Conservation (phyloP, 2,888 invertebrate genomes). For the Holacanthella duospinosa region DNA sequence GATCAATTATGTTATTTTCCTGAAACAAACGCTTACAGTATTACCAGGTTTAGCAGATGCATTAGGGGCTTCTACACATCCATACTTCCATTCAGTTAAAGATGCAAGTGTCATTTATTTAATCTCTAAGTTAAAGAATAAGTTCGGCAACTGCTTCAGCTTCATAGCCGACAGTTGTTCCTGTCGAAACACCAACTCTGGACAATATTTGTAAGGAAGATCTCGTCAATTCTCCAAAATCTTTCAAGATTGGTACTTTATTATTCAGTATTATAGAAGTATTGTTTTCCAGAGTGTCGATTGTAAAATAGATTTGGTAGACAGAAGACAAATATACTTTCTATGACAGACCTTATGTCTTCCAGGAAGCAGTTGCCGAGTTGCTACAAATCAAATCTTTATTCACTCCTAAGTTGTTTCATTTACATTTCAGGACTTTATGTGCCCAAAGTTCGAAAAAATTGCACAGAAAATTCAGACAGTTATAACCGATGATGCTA, state of each 20-base stretch:
- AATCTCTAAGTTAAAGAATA: too few relatives aligned
- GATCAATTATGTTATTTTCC: constrained; percentile 61
- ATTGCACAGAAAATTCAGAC: constrained; percentile 47
- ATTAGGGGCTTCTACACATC: constrained; percentile 47
- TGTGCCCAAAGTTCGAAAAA: constrained; percentile 43
- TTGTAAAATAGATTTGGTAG: background rate
- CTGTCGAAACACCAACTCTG: too few relatives aligned
- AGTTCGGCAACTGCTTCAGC: background rate
- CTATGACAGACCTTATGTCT: background rate
- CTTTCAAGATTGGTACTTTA: too few relatives aligned
- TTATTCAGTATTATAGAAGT: too few relatives aligned
- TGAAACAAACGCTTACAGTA: constrained; percentile 66
- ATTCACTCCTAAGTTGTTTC: background rate
- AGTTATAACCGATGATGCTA: constrained; percentile 50
- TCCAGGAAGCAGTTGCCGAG: background rate
- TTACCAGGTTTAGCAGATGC: constrained; percentile 55
- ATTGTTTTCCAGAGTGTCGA: too few relatives aligned
- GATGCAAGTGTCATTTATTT: constrained; percentile 44
- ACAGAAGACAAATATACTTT: background rate
- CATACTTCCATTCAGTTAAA: constrained; percentile 49
- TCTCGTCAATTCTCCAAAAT: too few relatives aligned
- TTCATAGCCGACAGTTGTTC: too few relatives aligned
- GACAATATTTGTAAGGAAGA: too few relatives aligned
- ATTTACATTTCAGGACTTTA: constrained; percentile 39
- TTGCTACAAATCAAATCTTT: too few relatives aligned